These are phyloP conservation scores for Chrysopilus asiliformis DNA, from an alignment of 2,888 invertebrate species.

Conservation along the genomic window DNA sequence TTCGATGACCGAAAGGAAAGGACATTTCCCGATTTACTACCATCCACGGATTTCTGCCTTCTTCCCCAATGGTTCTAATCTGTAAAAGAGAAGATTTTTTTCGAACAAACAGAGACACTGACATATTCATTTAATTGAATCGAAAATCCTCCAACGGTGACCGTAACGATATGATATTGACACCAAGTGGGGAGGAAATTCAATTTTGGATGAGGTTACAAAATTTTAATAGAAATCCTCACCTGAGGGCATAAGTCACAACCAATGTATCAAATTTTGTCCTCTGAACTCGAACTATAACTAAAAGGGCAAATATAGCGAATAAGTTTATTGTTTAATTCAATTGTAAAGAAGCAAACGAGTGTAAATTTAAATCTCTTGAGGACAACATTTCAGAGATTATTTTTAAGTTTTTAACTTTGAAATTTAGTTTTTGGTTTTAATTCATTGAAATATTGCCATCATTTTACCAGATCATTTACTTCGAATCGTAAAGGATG, in stretches of 20 bases:
- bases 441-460: slow-evolving; percentile 10
- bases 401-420: neutral
- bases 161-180: neutral
- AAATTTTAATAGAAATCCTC: neutral
- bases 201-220: slow-evolving; percentile 4
- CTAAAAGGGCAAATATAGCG: no score
- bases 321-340: no score
- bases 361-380: slow-evolving; percentile 2
- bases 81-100: no score
- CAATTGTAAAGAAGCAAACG: no score
- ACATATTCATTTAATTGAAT: slow-evolving; percentile 7
- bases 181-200: neutral
- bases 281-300: no score
- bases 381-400: no score
- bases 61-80: no score
- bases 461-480: slow-evolving; percentile 10
- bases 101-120: no score
- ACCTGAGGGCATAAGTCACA: no score
- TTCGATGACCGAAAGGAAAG: no score
- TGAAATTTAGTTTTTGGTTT: slow-evolving; percentile 4
- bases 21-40: no score
- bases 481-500: slow-evolving; percentile 6
- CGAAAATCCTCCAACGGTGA: slow-evolving; percentile 3
- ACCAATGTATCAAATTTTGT: no score
- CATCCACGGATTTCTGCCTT: slow-evolving; percentile 2